Base-by-base conservation (phyloP, 2,797 vertebrate species). In the Dendrocincla fuliginosa region DNA sequence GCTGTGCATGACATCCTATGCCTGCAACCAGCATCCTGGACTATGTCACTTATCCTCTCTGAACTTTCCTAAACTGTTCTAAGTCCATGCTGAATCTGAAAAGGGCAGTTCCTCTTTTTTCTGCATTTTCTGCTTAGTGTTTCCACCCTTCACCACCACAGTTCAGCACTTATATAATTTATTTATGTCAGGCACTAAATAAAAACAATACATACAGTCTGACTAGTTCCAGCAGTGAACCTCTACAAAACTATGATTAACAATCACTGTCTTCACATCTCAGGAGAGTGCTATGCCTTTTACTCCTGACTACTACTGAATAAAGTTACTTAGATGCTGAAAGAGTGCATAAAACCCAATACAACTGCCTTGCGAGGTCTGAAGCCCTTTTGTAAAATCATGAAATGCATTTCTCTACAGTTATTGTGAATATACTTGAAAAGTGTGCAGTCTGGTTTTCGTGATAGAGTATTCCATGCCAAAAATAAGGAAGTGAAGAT, bases 221-320 rank as follows among this genome's bases (percentile, higher is more conserved):
- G 70, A 64, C 32, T 57, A 60, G 35, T 49, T 92, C 73, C 61
- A 91, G 18, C 52, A 75, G 63, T 33, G 76, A 90, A 53, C 28
- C 16, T 76, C 47, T 75, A 84, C 82, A 93, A 94, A 82, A 68
- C 25, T 67, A 35, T n/a, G 57, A 95, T 83, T 94, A 96, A 84
- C 39, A 90, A 91, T 68, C 53, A 77, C 87, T 77, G 22, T 64
- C 88, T 93, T 82, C 81, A 85, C 39, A 80, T 89, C 61, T 93
- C 75, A 78, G 33, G 55, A 94, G 93, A 84, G 60, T 77, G 28
- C 84, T 81, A 25, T 55, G 89, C 27, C 33, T 85, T 96, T 91
- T 67, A 57, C 18, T 74, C 44, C 27, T 55, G 47, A 74, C 87
- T 57, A 74, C 77, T 42, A 71, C 46, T 61, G 82, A 95, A 96